Evolutionary conservation across 2,797 vertebrate genomes (phyloP).

Genomic region (Amphiprion clarkii): DNA sequence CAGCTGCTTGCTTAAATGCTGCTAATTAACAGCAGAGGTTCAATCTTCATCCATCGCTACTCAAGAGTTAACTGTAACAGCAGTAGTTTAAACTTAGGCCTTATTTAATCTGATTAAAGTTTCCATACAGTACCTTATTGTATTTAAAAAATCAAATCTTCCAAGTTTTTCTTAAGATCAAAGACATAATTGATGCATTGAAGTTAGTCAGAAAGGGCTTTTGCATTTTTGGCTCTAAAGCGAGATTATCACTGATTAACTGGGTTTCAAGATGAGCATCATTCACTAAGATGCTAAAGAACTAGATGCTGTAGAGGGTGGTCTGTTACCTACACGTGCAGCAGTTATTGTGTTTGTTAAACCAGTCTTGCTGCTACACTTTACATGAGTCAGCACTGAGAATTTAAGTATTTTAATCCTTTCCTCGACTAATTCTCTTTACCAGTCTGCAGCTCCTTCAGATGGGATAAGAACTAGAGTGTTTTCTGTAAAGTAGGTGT

Average conservation of each 20-base stretch:
- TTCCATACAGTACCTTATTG: neutral
- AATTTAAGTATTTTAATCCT: constrained; percentile 1
- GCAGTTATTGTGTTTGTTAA: constrained; percentile 5
- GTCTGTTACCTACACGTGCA: neutral
- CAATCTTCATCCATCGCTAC: neutral
- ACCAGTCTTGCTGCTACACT: neutral
- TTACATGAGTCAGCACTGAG: neutral
- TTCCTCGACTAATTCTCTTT: neutral
- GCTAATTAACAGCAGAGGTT: neutral
- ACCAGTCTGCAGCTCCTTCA: neutral
- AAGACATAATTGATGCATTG: neutral
- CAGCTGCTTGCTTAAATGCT: neutral
- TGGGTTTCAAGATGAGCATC: neutral
- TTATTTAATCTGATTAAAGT: neutral
- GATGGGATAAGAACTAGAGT: neutral
- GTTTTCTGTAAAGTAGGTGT: neutral
- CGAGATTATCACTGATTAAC: neutral
- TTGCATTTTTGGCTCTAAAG: neutral
- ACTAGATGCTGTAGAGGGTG: neutral
- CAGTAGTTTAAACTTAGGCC: too few relatives aligned
- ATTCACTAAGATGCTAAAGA: neutral
- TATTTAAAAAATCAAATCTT: neutral
- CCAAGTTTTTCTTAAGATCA: neutral
- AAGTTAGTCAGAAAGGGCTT: neutral
- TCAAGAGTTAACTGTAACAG: too few relatives aligned